Base-by-base conservation (phyloP, 2,888 invertebrate genomes). In the Tridacna crocea region DNA sequence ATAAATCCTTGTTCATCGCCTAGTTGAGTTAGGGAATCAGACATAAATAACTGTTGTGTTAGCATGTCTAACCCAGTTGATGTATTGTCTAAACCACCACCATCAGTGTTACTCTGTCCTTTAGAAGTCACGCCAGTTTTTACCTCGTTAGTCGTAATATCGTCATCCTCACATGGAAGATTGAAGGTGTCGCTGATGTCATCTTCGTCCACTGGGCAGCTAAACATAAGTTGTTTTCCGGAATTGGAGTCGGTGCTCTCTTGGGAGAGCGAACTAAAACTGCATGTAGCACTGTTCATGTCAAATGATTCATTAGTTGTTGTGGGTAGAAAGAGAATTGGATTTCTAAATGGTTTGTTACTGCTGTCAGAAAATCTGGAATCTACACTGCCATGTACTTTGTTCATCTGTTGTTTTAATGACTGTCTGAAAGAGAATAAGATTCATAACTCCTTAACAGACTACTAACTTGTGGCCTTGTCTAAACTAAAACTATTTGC, bases 1-100 rank as follows among this genome's bases (percentile, higher is more conserved):
- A 87, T 55, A 58, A 73, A 82, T 22, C 80, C 83, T 24, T 81
- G 79, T 51, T 80, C 79, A 13, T 85, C 85, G 6, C 75, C 79
- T 8, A 79, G 68, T 27, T 63, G 51, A 36, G 66, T 26, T 2
- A 80, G 47, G 13, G 80, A 65, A 12, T 78, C 75, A 24, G 70
- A 55, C 68, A 76, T 75, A 60, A 78, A 51, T 48, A 76, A 13
- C n/a, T 63, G 55, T 55, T 47, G 68, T 15, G 36, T 55, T 13
- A 76, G n/a, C 46, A 51, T 68, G 24, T 76, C 76, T 26, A 75
- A 51, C 4, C 22, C 75, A 0, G 27, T 22, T 68, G 58, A 73
- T 1, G 48, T 13, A 12, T 12, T 47, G 17, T 70, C 70, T 48
- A 70, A 24, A 51, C 51, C 0, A 24, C 22, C 68, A 19, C 36